These are phyloP conservation scores for Heliconius charithonia DNA, from an alignment of 2,888 invertebrate genomes.

Conservation along the genomic window DNA sequence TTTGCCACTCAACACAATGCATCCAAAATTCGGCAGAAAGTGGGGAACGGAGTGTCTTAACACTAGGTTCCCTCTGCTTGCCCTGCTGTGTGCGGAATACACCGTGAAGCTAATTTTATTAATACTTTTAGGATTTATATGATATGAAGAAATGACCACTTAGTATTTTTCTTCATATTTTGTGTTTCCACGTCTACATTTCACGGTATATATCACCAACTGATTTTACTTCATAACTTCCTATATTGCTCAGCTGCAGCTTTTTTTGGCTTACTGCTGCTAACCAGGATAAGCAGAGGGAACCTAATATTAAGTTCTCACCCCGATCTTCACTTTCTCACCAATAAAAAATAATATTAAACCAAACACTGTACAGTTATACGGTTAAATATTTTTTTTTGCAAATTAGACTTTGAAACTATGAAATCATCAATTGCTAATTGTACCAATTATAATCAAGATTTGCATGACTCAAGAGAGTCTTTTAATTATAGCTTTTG, in stretches of 20 bases:
- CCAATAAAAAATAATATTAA: not conserved
- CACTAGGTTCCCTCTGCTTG: too few species aligned
- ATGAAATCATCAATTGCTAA: constrained; percentile 9
- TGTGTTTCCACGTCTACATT: not conserved
- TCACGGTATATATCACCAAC: not conserved
- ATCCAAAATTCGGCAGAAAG: too few species aligned
- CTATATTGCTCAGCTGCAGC: too few species aligned
- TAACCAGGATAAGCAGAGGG: not conserved
- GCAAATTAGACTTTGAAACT: not conserved
- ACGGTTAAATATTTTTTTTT: too few species aligned
- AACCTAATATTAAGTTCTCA: not conserved
- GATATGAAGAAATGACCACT: too few species aligned
- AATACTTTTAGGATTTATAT: too few species aligned
- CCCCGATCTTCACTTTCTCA: not conserved
- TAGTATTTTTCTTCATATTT: not conserved
- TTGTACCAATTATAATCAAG: not conserved
- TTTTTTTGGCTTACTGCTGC: too few species aligned
- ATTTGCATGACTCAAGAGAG: not conserved
- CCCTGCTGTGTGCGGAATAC: too few species aligned
- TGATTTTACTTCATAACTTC: not conserved
- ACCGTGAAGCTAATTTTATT: too few species aligned
- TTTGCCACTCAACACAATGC: too few species aligned
- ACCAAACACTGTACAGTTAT: not conserved
- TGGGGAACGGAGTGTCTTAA: too few species aligned
- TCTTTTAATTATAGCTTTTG: too few species aligned